Base-by-base conservation (phyloP, 2,888 invertebrate genomes). In the Lacanobia wlatinum region DNA sequence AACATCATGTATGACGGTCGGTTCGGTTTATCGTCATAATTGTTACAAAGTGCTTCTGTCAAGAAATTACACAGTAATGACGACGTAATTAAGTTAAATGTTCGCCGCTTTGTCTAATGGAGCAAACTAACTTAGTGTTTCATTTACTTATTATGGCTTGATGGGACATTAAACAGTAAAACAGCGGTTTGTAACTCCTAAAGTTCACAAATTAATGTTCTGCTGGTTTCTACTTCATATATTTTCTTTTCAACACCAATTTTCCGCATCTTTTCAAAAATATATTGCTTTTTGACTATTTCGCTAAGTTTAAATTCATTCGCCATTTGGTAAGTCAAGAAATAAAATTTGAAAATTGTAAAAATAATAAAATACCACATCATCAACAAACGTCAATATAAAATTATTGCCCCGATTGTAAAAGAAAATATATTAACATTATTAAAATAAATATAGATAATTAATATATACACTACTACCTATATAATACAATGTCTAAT, bases 401-500 rank as follows among this genome's bases (percentile, higher is more conserved):
- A 90, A 90, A 90, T 92, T 95, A 95, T 95, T 96, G 95, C 95
- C 95, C 95, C 94, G 84, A 89, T 78, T 70, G 69, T 81, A 76
- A 84, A 78, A 72, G 58, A 72, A 85, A 80, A 83, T 75, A 77
- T 78, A 81, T 82, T 82, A 85, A 82, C 80, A 87, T 77, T 74
- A 75, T 2, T 71, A 87, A 87, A 90, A 90, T 88, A 92, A 90
- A 90, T 90, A 91, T 84, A 79, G 68, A 82, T 76, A 85, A 74
- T 84, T 74, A 81, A 87, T 95, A 95, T 95, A 77, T 95, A 96
- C 96, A 95, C 92, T 94, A 94, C 88, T 74, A 84, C 74, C 94
- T 95, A 95, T 95, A 96, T 96, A 93, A 93, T 96, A 96, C 96
- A 96, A 88, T 71, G 81, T 69, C 87, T 94, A 94, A 78, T 50